Percentiles rank a stretch among this genome's conserved stretches.
phyloP scores from a whole-genome alignment of 2,888 invertebrate genomes.

The Listrodromus nycthemerus region DNA sequence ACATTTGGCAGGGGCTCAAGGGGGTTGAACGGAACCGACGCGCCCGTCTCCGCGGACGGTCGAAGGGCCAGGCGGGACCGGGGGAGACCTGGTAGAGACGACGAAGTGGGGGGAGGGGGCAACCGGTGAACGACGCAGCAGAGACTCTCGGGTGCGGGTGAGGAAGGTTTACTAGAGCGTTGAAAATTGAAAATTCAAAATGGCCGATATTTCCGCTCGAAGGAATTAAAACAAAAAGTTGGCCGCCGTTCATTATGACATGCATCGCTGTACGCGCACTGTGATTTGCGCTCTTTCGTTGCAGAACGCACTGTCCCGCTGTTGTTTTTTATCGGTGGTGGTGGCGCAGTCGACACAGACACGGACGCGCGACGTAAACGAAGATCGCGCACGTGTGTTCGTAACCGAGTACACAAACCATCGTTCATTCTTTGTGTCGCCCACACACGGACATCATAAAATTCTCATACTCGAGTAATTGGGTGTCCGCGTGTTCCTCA shows the following conservation, averaged over 20 bases:
- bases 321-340: conserved; percentile 50
- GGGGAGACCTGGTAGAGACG: conserved; percentile 23
- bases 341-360: conserved; percentile 42
- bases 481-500: conserved; percentile 63
- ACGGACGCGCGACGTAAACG: conserved; percentile 42
- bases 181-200: conserved; percentile 85
- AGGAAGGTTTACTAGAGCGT: conserved; percentile 84
- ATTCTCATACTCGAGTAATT: conserved; percentile 62
- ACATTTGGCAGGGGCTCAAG: conserved; percentile 51
- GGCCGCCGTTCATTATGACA: conserved; percentile 84
- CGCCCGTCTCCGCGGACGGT: conserved; percentile 39
- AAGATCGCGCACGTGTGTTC: conserved; percentile 23
- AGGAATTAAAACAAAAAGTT: conserved; percentile 84
- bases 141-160: conserved; percentile 71
- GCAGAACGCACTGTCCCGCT: conserved; percentile 69
- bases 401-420: conserved; percentile 8
- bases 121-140: conserved; percentile 67
- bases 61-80: conserved; percentile 48
- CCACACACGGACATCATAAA: conserved; percentile 56
- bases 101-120: conserved; percentile 20
- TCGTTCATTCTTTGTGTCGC: conserved; percentile 61
- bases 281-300: conserved; percentile 81
- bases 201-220: conserved; percentile 84
- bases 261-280: conserved; percentile 83
- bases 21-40: conserved; percentile 68